phyloP scores from a whole-genome alignment of 2,888 invertebrate species.

The Allacma fusca region DNA sequence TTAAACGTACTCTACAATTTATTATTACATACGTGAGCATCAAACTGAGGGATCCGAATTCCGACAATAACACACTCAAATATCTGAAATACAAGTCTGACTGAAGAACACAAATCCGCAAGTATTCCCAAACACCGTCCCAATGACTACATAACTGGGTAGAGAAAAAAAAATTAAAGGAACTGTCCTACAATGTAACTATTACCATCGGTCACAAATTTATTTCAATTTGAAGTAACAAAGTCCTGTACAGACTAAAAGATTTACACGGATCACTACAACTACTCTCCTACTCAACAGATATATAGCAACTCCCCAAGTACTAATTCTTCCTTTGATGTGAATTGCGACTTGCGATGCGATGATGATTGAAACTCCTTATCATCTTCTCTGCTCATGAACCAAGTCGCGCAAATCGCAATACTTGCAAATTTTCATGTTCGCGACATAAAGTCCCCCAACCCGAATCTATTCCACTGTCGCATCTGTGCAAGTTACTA shows the following conservation, averaged over 20 bases:
- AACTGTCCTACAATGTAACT: too few species aligned
- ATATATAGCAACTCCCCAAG: slow-evolving; percentile 11
- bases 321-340: background rate
- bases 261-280: background rate
- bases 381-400: slow-evolving; percentile 21
- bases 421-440: slow-evolving; percentile 23
- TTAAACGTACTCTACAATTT: too few species aligned
- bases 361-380: slow-evolving; percentile 14
- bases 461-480: slow-evolving; percentile 37
- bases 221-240: background rate
- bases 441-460: background rate
- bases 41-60: too few species aligned
- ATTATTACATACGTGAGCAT: too few species aligned
- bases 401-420: slow-evolving; percentile 21
- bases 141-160: too few species aligned
- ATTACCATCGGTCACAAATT: too few species aligned
- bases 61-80: too few species aligned
- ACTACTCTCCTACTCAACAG: slow-evolving; percentile 1
- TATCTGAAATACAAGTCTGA: too few species aligned
- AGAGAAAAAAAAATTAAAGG: too few species aligned
- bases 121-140: too few species aligned
- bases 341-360: slow-evolving; percentile 12
- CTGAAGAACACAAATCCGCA: too few species aligned
- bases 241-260: background rate
- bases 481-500: slow-evolving; percentile 18